phyloP scores from a whole-genome alignment of 2,113 vertebrate genomes.

The Meleagris gallopavo region DNA sequence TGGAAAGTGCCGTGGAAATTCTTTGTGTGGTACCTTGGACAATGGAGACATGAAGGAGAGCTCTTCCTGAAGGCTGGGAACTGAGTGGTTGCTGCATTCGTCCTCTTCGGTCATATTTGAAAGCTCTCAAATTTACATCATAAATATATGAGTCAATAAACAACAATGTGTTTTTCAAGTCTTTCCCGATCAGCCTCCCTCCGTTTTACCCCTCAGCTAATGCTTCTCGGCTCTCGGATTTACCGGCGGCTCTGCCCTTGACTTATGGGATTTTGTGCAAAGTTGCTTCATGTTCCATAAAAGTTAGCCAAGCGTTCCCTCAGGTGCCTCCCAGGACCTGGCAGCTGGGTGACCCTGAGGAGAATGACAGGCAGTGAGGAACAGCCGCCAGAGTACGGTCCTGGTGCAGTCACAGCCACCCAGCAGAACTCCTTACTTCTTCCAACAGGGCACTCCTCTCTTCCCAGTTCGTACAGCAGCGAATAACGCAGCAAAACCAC shows the following conservation, averaged over 20 bases:
- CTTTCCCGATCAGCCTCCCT: not conserved
- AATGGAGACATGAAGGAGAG: not conserved
- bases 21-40: not conserved
- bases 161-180: not conserved
- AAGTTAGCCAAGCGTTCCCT: not conserved
- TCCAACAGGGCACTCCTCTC: not conserved
- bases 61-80: not conserved
- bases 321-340: too few relatives aligned
- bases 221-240: not conserved
- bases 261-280: not conserved
- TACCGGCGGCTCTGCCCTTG: not conserved
- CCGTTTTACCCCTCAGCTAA: not conserved
- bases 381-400: rapidly evolving
- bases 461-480: rapidly evolving
- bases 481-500: not conserved
- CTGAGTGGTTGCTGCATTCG: rapidly evolving
- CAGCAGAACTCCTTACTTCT: not conserved
- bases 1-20: not conserved
- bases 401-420: not conserved
- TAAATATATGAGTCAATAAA: not conserved
- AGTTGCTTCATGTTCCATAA: not conserved
- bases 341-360: rapidly evolving
- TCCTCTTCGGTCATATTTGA: not conserved
- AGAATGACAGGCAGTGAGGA: rapidly evolving
- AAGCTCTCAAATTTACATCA: not conserved